phyloP scores from a whole-genome alignment of 2,797 vertebrate species.

The Sebastiscus tertius region DNA sequence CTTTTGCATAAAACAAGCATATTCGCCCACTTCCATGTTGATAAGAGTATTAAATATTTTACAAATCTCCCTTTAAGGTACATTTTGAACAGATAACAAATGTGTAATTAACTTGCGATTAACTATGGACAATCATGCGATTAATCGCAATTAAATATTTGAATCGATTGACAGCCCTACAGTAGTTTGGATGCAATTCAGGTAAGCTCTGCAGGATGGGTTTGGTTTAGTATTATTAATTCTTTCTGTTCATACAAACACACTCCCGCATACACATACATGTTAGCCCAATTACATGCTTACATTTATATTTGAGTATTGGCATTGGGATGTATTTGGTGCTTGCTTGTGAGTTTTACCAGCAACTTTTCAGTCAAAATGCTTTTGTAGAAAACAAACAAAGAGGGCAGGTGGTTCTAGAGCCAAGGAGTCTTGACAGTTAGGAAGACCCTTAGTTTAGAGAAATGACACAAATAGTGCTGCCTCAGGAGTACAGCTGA shows the following conservation, averaged over 20 bases:
- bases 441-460: neutral
- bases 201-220: too few relatives aligned
- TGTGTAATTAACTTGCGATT: too few relatives aligned
- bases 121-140: too few relatives aligned
- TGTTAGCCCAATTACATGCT: neutral
- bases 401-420: neutral
- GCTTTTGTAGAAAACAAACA: neutral
- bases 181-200: too few relatives aligned
- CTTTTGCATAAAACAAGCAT: too few relatives aligned
- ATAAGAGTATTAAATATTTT: too few relatives aligned
- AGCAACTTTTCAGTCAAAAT: neutral
- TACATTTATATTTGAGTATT: neutral
- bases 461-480: conserved; percentile 3
- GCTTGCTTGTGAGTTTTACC: neutral
- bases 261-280: neutral
- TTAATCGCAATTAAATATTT: too few relatives aligned
- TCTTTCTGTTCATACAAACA: neutral
- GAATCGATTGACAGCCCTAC: too few relatives aligned
- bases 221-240: neutral
- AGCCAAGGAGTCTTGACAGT: neutral
- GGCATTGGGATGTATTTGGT: neutral
- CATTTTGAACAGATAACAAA: too few relatives aligned
- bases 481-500: neutral
- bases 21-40: too few relatives aligned
- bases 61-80: too few relatives aligned